Conservation (phyloP, 1,140 invertebrate genomes). For the Penaeus japonicus region DNA sequence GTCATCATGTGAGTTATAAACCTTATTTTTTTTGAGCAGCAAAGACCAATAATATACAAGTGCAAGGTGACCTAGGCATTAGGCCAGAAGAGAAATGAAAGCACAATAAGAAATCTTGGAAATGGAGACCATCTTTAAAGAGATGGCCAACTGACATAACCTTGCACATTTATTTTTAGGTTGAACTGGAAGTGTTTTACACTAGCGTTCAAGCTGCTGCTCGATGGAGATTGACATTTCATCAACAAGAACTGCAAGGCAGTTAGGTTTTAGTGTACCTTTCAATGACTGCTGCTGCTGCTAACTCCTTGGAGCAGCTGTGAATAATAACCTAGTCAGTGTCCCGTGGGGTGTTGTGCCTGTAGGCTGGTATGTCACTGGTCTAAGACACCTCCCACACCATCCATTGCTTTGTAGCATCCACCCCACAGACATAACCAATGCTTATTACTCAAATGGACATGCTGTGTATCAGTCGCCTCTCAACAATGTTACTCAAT, state of each 20-base stretch:
- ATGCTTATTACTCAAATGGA: conserved; percentile 51
- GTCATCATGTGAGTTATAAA: too few species aligned
- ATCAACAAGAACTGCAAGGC: conserved; percentile 36
- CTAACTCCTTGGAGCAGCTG: conserved; percentile 42
- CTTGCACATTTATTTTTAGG: conserved; percentile 26
- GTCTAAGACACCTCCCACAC: conserved; percentile 34
- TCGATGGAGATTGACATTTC: conserved; percentile 32
- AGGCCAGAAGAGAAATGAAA: conserved; percentile 7
- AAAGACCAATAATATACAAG: conserved; percentile 3
- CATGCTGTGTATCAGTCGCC: conserved; percentile 55
- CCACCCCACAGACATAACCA: conserved; percentile 53
- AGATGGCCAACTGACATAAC: conserved; percentile 36
- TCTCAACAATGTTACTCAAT: conserved; percentile 55
- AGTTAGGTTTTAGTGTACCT: conserved; percentile 43
- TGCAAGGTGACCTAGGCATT: conserved; percentile 35
- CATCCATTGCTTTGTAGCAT: conserved; percentile 44
- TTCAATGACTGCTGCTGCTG: conserved; percentile 47
- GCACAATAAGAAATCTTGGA: background rate
- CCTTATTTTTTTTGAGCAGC: background rate
- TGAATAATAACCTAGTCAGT: conserved; percentile 50
- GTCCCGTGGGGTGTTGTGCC: conserved; percentile 45
- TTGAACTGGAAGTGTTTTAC: conserved; percentile 32
- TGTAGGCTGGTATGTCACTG: conserved; percentile 11
- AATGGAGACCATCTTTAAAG: background rate
- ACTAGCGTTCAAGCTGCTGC: conserved; percentile 37